Percentiles rank a stretch among this genome's conserved stretches.
These are phyloP conservation scores for Liolophura sinensis DNA, from an alignment of 1,140 invertebrate species.

Conservation along the genomic window DNA sequence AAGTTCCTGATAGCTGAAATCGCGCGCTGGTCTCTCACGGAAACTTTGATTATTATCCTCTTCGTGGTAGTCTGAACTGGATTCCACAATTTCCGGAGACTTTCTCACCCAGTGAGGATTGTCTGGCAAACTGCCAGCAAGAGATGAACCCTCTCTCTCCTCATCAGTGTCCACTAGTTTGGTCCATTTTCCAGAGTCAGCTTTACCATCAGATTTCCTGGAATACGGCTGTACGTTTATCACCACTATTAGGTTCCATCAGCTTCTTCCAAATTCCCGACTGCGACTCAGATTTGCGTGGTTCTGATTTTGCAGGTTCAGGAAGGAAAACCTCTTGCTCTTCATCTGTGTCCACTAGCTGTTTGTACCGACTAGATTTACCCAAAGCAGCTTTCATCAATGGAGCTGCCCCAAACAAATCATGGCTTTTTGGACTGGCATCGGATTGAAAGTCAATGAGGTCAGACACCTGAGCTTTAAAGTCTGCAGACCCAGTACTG, in stretches of 20 bases:
- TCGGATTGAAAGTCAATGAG: conserved; percentile 12
- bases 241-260: too few relatives aligned
- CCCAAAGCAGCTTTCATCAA: conserved; percentile 40
- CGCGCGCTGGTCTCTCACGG: conserved; percentile 12
- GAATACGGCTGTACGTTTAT: not conserved
- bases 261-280: too few relatives aligned
- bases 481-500: conserved; percentile 1
- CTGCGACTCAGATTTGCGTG: conserved; percentile 13
- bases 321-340: conserved; percentile 17
- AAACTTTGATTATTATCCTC: conserved; percentile 38
- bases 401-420: conserved; percentile 35
- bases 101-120: too few relatives aligned
- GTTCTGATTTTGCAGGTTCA: not conserved
- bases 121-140: too few relatives aligned
- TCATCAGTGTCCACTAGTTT: too few relatives aligned
- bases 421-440: conserved; percentile 20
- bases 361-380: conserved; percentile 40
- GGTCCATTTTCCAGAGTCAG: too few relatives aligned
- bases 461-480: conserved; percentile 4
- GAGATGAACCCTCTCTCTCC: too few relatives aligned
- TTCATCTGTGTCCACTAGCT: conserved; percentile 45
- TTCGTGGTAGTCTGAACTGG: conserved; percentile 47
- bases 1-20: conserved; percentile 53
- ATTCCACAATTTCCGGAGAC: conserved; percentile 26
- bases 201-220: conserved; percentile 11